Evolutionary conservation across 2,888 invertebrate species (phyloP).

Genomic region (Norana najaformis): DNA sequence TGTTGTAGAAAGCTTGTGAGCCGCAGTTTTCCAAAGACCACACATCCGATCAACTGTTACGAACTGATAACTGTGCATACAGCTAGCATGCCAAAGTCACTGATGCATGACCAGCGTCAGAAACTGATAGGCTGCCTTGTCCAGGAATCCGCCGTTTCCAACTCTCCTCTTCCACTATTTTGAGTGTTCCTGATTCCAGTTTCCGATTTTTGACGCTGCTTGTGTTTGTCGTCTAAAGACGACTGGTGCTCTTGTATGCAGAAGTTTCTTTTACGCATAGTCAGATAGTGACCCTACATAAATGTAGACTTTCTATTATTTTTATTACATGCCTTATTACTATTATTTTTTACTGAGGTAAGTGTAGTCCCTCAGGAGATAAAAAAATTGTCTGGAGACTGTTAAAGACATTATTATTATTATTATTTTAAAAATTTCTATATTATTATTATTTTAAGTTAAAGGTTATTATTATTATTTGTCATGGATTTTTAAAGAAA

Average conservation of each 20-base stretch:
- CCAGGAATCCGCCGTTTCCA: not conserved
- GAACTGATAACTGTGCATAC: conserved; percentile 24
- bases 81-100: not conserved
- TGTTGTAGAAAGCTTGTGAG: not conserved
- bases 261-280: not conserved
- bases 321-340: not conserved
- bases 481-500: too few relatives aligned
- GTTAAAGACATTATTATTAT: too few relatives aligned
- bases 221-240: not conserved
- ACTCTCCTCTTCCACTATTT: conserved; percentile 17
- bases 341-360: too few relatives aligned
- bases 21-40: not conserved
- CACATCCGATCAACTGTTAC: not conserved
- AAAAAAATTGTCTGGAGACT: too few relatives aligned
- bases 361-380: too few relatives aligned
- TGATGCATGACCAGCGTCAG: conserved; percentile 23
- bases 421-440: too few relatives aligned
- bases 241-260: not conserved
- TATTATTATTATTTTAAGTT: too few relatives aligned
- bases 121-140: not conserved
- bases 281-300: too few relatives aligned
- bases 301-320: not conserved
- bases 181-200: not conserved
- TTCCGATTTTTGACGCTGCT: not conserved
- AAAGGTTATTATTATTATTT: too few relatives aligned